Conservation (phyloP, 1,140 invertebrate species). For the Polyergus mexicanus region DNA sequence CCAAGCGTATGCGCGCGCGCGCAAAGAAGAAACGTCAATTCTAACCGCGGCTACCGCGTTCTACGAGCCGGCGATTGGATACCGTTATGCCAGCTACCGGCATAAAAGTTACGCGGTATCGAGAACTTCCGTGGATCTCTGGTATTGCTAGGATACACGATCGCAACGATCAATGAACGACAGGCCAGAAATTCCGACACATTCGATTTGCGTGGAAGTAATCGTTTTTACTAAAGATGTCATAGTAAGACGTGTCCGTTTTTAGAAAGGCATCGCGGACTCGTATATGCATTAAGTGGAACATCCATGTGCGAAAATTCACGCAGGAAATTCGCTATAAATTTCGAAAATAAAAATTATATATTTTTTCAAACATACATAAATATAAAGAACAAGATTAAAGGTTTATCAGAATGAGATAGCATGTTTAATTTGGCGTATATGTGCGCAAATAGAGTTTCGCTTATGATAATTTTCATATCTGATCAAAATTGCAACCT, state of each 20-base stretch:
- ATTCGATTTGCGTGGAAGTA: constrained; percentile 10
- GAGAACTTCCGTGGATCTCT: constrained; percentile 19
- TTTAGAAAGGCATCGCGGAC: constrained; percentile 46
- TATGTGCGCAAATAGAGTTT: neutral
- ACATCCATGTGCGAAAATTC: neutral
- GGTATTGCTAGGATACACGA: neutral
- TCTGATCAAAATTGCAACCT: constrained; percentile 12
- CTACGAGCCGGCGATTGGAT: constrained; percentile 33
- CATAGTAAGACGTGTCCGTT: constrained; percentile 28
- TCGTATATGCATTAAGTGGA: neutral
- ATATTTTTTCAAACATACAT: neutral
- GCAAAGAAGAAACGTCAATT: constrained; percentile 44
- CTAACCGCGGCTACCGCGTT: constrained; percentile 29
- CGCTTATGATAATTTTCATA: neutral
- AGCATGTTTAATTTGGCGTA: too few species aligned
- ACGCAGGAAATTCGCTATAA: neutral
- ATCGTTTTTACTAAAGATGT: constrained; percentile 16
- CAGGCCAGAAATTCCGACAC: neutral
- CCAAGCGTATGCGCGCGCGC: neutral
- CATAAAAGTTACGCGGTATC: constrained; percentile 47
- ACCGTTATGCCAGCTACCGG: constrained; percentile 53
- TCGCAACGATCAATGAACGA: constrained; percentile 14
- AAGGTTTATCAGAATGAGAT: neutral
- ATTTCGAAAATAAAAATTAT: neutral
- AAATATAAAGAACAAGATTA: neutral